Percentiles rank a stretch among this genome's conserved stretches.
These are phyloP conservation scores for Opisthocomus hoazin DNA, from an alignment of 2,113 vertebrate genomes.

Conservation along the genomic window DNA sequence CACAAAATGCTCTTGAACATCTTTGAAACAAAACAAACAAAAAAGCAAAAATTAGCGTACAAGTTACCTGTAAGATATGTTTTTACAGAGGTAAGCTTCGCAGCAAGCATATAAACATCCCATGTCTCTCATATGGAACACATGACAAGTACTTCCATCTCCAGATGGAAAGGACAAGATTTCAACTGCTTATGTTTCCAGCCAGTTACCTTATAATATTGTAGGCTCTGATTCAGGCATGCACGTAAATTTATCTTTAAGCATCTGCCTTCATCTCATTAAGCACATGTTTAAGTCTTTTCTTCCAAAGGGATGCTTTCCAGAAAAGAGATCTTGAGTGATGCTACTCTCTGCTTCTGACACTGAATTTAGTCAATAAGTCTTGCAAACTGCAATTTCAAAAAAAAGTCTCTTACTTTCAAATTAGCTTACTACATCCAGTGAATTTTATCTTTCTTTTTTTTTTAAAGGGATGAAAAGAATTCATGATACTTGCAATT, in stretches of 20 bases:
- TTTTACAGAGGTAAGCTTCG: background rate
- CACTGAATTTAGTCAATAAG: background rate
- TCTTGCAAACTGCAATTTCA: background rate
- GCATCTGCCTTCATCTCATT: constrained; percentile 17
- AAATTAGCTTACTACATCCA: background rate
- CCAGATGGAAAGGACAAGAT: background rate
- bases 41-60: background rate
- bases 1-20: background rate
- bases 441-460: background rate
- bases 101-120: background rate
- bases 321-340: background rate
- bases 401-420: background rate
- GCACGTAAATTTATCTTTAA: background rate
- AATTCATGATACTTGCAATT: background rate
- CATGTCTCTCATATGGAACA: background rate
- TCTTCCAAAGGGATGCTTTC: background rate
- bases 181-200: background rate
- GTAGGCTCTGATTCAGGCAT: background rate
- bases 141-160: background rate
- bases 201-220: background rate
- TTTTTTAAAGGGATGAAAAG: background rate
- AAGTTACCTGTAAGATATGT: background rate
- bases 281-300: background rate
- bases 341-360: background rate
- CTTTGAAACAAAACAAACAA: background rate